These are phyloP conservation scores for Nephrotoma flavescens DNA, from an alignment of 2,888 invertebrate species.

Conservation along the genomic window DNA sequence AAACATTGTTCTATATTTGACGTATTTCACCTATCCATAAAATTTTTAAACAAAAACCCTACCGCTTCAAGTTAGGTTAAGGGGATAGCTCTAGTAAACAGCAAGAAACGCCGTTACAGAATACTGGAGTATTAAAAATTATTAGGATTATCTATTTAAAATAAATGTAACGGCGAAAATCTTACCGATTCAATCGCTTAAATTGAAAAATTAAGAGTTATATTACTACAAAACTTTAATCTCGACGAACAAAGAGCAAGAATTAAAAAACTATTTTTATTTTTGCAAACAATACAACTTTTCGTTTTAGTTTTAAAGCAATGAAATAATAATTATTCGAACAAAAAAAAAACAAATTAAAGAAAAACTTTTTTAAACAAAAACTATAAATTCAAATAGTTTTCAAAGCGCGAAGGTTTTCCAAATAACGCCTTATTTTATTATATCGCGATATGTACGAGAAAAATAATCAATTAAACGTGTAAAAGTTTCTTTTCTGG, in stretches of 20 bases:
- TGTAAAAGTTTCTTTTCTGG: not conserved
- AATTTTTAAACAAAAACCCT: too few species aligned
- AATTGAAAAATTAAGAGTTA: too few species aligned
- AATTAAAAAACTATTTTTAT: not conserved
- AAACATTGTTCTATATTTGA: too few species aligned
- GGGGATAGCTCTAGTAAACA: too few species aligned
- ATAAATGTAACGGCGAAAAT: too few species aligned
- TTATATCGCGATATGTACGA: not conserved
- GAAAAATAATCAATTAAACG: not conserved
- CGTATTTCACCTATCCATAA: too few species aligned
- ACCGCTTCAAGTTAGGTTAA: too few species aligned
- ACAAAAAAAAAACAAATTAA: not conserved
- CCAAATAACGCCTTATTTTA: not conserved
- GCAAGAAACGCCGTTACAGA: too few species aligned
- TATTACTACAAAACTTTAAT: not conserved
- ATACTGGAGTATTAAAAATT: too few species aligned
- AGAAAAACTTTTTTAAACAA: not conserved
- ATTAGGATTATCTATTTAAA: too few species aligned
- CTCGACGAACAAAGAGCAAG: not conserved
- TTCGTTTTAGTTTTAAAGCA: not conserved
- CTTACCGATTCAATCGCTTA: too few species aligned
- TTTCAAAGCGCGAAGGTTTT: not conserved
- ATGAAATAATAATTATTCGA: not conserved
- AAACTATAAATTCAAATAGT: not conserved
- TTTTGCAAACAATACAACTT: not conserved